Evolutionary conservation across 2,797 vertebrate species (phyloP).

Genomic region (Oreochromis grahami): DNA sequence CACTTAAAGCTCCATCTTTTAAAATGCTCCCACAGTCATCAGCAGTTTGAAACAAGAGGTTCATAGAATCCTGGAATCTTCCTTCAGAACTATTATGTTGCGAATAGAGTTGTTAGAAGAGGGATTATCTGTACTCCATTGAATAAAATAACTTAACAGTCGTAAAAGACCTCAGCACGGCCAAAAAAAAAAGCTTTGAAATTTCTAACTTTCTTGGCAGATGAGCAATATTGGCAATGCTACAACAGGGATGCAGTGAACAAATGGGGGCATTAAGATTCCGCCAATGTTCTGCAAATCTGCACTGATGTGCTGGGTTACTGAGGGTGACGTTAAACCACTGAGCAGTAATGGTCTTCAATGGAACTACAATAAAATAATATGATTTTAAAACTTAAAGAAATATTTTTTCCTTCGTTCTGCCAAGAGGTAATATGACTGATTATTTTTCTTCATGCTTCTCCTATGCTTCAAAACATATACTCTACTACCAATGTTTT

Average conservation of each 20-base stretch:
- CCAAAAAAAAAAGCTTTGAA: neutral
- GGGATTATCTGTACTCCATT: slow-evolving; percentile 23
- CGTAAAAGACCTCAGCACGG: neutral
- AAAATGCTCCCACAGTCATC: slow-evolving; percentile 31
- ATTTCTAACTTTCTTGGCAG: slow-evolving; percentile 37
- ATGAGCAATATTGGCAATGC: slow-evolving; percentile 29
- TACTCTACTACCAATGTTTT: neutral
- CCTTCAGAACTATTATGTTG: slow-evolving; percentile 7
- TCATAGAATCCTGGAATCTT: slow-evolving; percentile 8
- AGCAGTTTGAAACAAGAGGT: neutral
- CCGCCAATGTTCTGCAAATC: slow-evolving; percentile 22
- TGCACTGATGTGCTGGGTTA: slow-evolving; percentile 21
- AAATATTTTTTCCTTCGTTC: neutral
- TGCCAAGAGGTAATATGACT: slow-evolving; percentile 4
- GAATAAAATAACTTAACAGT: slow-evolving; percentile 27
- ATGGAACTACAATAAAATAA: slow-evolving; percentile 15
- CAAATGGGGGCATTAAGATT: slow-evolving; percentile 39
- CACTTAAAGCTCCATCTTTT: slow-evolving; percentile 31
- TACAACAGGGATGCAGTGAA: slow-evolving; percentile 2
- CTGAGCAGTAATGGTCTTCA: neutral
- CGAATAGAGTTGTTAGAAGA: slow-evolving; percentile 26
- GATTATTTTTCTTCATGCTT: neutral
- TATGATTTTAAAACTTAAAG: neutral
- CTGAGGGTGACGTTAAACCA: slow-evolving; percentile 27
- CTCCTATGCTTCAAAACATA: slow-evolving; percentile 4